These are phyloP conservation scores for Apeltes quadracus DNA, from an alignment of 2,113 vertebrate genomes.

Conservation along the genomic window DNA sequence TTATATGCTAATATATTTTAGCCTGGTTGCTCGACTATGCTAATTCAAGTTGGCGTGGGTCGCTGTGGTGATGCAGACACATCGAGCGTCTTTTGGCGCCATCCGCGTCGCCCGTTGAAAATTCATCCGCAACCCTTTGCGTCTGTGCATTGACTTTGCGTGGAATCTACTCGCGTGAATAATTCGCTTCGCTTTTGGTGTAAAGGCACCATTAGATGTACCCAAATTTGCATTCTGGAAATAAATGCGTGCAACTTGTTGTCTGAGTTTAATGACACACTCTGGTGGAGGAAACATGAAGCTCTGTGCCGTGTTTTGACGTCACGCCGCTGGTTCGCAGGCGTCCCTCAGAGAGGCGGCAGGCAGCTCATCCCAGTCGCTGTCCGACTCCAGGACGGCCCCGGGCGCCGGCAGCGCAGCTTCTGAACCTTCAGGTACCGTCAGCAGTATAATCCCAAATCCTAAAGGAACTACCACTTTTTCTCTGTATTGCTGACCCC, in stretches of 20 bases:
- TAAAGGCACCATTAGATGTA: neutral
- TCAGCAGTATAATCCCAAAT: neutral
- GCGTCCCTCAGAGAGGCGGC: constrained; percentile 51
- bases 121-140: too few relatives aligned
- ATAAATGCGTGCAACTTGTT: neutral
- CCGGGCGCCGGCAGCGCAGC: constrained; percentile 20
- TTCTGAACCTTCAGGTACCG: constrained; percentile 54
- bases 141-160: too few relatives aligned
- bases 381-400: constrained; percentile 48
- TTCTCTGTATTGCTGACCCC: neutral
- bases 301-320: constrained; percentile 2
- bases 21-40: neutral
- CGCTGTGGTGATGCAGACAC: neutral
- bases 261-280: constrained; percentile 22
- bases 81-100: too few relatives aligned
- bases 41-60: neutral
- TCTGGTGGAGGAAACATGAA: neutral
- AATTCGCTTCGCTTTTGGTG: too few relatives aligned
- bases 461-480: neutral
- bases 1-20: constrained; percentile 12
- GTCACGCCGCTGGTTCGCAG: constrained; percentile 35
- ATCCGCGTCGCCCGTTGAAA: too few relatives aligned
- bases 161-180: too few relatives aligned
- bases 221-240: neutral
- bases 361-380: constrained; percentile 51